Evolutionary conservation across 1,140 invertebrate genomes (phyloP), one percentile per base, ranked within the genome.

Genomic region (Caenorhabditis tropicalis): DNA sequence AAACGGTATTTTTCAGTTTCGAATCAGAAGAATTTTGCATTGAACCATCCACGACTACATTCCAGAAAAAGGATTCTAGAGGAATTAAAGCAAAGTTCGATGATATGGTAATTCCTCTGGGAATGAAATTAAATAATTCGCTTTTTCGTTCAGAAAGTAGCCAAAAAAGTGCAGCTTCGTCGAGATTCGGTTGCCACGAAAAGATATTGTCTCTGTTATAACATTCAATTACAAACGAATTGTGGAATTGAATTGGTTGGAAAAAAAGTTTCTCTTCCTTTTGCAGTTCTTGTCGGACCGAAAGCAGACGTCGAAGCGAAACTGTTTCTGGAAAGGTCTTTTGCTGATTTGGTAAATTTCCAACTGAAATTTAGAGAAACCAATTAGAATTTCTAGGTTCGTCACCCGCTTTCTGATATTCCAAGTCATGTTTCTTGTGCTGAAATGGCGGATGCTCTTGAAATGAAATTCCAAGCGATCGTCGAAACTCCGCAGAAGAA

Each of bases 231-330:
- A 27, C 16, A 86, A 83, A 48, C 39, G 24, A 90, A 86, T 36
- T 89, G 90, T 83, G 88, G 88, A 16, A 90, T 91, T 49, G 90
- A 91, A 24, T 65, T 91, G 7, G 88, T 91, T 39, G 90, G 90
- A 36, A 87, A 87, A 48, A 86, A 87, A 43, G 84, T 91, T 19
- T 91, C 90, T 16, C 87, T 91, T 15, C 90, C 90, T 7, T 91
- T 91, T 82, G 90, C 90, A 19, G 90, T 91, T 46, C 80, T 91
- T 16, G 90, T 91, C 31, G 90, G 90, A 12, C 90, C 90, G 12
- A 91, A 91, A 81, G 65, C 87, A 46, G 90, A 91, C 70, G 90
- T 91, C n/a, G 90, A 91, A 48, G 90, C 90, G 15, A 91, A 91
- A 81, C 74, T 91, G n/a, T 91, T 91, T 65, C 83, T 91, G 58